Evolutionary conservation across 2,888 invertebrate genomes (phyloP).

Genomic region (Orthosia gothica): DNA sequence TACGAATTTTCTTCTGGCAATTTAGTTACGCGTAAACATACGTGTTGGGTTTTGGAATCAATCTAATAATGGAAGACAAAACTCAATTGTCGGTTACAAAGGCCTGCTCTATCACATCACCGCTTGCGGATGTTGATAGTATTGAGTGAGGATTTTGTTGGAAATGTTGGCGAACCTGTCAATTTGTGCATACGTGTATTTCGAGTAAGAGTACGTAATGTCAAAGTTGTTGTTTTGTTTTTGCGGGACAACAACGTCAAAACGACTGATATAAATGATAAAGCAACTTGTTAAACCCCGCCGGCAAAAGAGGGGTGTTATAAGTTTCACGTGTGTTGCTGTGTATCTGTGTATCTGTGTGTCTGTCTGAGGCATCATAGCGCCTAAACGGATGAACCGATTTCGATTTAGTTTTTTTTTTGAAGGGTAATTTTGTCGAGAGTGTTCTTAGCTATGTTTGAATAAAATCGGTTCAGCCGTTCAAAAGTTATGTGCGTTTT

Average conservation of each 20-base stretch:
- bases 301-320: too few species aligned
- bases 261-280: background rate
- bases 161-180: background rate
- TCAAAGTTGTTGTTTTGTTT: background rate
- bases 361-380: too few species aligned
- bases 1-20: slow-evolving; percentile 65
- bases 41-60: slow-evolving; percentile 57
- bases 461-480: too few species aligned
- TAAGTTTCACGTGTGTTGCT: too few species aligned
- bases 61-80: slow-evolving; percentile 65
- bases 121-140: slow-evolving; percentile 40
- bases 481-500: too few species aligned
- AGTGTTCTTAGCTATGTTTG: too few species aligned
- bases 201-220: background rate
- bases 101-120: slow-evolving; percentile 48
- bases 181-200: slow-evolving; percentile 29
- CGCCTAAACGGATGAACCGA: too few species aligned
- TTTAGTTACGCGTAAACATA: slow-evolving; percentile 66
- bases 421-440: too few species aligned
- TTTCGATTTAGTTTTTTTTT: too few species aligned
- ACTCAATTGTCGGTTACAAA: slow-evolving; percentile 64
- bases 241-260: background rate
- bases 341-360: too few species aligned
- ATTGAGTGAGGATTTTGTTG: slow-evolving; percentile 34
- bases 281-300: too few species aligned